Evolutionary conservation across 2,113 vertebrate genomes (phyloP).

Genomic region (Sylvietta virens): DNA sequence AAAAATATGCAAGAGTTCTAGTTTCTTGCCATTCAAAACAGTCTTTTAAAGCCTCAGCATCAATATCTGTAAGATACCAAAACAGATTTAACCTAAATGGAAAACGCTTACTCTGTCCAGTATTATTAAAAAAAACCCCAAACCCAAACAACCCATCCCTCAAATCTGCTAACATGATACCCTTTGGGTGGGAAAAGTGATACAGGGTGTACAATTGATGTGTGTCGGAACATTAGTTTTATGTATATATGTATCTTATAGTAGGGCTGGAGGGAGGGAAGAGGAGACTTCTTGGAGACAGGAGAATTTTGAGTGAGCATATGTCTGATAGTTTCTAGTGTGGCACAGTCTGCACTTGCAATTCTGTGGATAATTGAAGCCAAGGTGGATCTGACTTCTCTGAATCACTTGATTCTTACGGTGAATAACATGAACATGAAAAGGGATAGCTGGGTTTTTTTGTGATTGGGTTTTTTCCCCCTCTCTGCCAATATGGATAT

Average conservation of each 20-base stretch:
- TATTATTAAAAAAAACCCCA: neutral
- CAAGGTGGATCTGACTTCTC: neutral
- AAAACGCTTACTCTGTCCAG: neutral
- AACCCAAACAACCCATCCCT: neutral
- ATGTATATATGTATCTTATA: neutral
- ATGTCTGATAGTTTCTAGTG: neutral
- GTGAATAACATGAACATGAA: neutral
- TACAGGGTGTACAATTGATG: neutral
- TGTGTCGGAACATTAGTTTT: neutral
- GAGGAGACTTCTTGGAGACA: neutral
- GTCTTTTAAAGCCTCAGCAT: neutral
- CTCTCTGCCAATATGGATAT: rapidly evolving
- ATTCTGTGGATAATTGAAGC: neutral
- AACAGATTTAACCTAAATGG: neutral
- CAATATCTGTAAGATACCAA: neutral
- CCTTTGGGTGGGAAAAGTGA: neutral
- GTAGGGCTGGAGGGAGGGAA: neutral
- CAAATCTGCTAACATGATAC: neutral
- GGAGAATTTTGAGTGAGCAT: neutral
- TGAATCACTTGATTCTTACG: neutral
- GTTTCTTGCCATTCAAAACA: neutral
- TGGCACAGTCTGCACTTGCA: neutral
- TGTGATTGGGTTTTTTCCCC: neutral
- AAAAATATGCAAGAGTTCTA: neutral
- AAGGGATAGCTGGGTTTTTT: neutral